Base-by-base conservation (phyloP, 2,888 invertebrate species). In the Drosophila monieri region DNA sequence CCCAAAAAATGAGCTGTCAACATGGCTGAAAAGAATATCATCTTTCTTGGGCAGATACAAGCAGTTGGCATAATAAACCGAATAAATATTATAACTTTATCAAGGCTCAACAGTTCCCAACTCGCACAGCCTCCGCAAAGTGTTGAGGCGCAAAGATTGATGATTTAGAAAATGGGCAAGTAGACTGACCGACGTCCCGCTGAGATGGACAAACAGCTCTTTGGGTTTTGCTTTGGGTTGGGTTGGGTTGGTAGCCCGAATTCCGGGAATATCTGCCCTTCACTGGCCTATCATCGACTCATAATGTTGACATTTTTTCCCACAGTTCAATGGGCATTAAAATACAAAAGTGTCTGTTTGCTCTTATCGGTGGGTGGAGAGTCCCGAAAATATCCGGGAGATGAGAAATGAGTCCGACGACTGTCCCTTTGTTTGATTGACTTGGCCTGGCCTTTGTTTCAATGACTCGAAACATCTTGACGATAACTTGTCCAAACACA, bases 101-200 rank as follows among this genome's bases (percentile, higher is more conserved):
- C 87, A 88, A 72, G 65, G 72, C 72, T 70, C 79, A 52, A 52
- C 53, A 58, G 54, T 39, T 54, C 47, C 51, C 27, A 43, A 35
- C 49, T 57, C 46, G 52, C 49, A 18, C 44, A 54, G 57, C 35
- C 32, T 37, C 49, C 58, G 58, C 55, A 51, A 83, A 81, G 89
- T 89, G 89, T 81, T 88, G 85, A 87, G 84, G 79, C 76, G 77
- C 68, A 84, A 88, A 90, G 89, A 89, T 90, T 90, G 88, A 90
- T 89, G 89, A 88, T 88, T 15, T 41, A 72, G 66, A 75, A 78
- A 65, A 55, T 52, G 44, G n/a, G 43, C 18, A 9, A 15, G 43
- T 32, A 25, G 43, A 70, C 25, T 68, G 71, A 53, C 59, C 70
- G 52, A 32, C 30, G 39, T n/a, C 46, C 52, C 8, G 54, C 37